Percentiles rank a stretch among this genome's conserved stretches.
phyloP scores from a whole-genome alignment of 2,888 invertebrate genomes.

The Trichopoda pennipes region DNA sequence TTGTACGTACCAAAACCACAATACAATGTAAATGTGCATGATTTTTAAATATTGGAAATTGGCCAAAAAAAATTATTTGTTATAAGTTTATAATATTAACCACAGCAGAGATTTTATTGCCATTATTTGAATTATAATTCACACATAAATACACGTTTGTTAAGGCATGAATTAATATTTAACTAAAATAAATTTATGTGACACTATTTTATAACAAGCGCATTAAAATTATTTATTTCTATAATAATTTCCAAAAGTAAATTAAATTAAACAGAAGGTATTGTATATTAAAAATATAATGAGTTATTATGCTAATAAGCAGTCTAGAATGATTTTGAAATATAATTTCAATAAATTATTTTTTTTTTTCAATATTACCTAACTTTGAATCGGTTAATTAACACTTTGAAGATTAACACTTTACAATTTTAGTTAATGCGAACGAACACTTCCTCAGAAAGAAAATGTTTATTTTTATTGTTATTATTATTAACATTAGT shows the following conservation, averaged over 20 bases:
- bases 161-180: neutral
- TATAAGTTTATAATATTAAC: conserved; percentile 33
- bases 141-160: neutral
- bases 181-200: conserved; percentile 24
- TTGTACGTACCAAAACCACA: too few species aligned
- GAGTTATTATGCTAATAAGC: too few species aligned
- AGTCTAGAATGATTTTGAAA: too few species aligned
- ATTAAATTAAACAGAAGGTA: neutral
- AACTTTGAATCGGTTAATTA: too few species aligned
- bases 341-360: too few species aligned
- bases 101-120: conserved; percentile 10
- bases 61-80: conserved; percentile 54
- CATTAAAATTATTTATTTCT: conserved; percentile 18
- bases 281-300: too few species aligned
- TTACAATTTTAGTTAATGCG: too few species aligned
- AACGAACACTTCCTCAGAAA: too few species aligned
- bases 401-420: too few species aligned
- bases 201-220: conserved; percentile 35
- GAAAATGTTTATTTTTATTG: too few species aligned
- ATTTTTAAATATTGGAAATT: conserved; percentile 37
- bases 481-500: too few species aligned
- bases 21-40: neutral
- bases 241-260: conserved; percentile 22
- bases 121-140: neutral
- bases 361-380: too few species aligned